These are phyloP conservation scores for Trichopoda pennipes DNA, from an alignment of 2,888 invertebrate species.

Conservation along the genomic window DNA sequence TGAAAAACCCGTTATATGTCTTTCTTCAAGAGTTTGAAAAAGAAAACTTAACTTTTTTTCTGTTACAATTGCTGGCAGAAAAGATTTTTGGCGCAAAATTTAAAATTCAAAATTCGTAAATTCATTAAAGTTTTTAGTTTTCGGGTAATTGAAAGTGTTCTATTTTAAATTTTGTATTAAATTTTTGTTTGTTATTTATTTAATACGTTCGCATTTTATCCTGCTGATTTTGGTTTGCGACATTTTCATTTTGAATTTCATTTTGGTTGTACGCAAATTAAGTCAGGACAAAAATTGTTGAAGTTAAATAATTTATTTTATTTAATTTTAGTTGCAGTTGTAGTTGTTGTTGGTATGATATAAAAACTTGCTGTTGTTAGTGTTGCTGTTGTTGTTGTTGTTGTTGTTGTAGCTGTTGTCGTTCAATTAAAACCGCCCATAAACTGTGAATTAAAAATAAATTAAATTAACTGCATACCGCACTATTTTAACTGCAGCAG, in stretches of 20 bases:
- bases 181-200: neutral
- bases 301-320: slow-evolving; percentile 47
- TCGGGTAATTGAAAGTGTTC: too few relatives aligned
- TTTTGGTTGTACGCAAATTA: slow-evolving; percentile 34
- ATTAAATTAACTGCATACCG: slow-evolving; percentile 63
- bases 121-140: too few relatives aligned
- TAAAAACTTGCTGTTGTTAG: slow-evolving; percentile 26
- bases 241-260: slow-evolving; percentile 33
- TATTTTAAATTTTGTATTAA: neutral
- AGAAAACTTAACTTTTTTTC: too few relatives aligned
- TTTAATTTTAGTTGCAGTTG: slow-evolving; percentile 47
- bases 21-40: too few relatives aligned
- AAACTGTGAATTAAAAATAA: slow-evolving; percentile 65
- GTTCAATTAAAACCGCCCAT: slow-evolving; percentile 63
- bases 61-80: too few relatives aligned
- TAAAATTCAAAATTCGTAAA: too few relatives aligned
- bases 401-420: slow-evolving; percentile 12
- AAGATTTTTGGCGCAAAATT: too few relatives aligned
- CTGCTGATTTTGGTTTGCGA: slow-evolving; percentile 5
- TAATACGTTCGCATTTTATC: neutral
- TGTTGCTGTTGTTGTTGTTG: too few relatives aligned
- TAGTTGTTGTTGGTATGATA: slow-evolving; percentile 31
- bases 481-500: slow-evolving; percentile 41
- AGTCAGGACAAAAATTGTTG: slow-evolving; percentile 27
- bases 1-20: too few relatives aligned